Base-by-base conservation (phyloP, 2,797 vertebrate genomes). In the Peromyscus nudipes region DNA sequence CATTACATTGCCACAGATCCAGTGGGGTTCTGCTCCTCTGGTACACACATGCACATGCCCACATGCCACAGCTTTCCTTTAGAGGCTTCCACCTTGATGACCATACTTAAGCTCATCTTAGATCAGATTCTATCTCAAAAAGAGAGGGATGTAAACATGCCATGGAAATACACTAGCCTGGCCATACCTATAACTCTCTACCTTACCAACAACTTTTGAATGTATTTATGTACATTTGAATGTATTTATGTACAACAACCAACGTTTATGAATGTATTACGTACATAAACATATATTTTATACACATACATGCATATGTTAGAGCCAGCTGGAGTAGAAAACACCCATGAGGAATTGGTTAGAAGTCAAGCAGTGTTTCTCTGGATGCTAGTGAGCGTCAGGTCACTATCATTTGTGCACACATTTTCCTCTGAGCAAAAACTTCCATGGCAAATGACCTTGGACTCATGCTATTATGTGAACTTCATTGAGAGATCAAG, bases 401-500 rank as follows among this genome's bases (percentile, higher is more conserved):
- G 60, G 52, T 29, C 64, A 43, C 27, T 40, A 17, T 89, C 23
- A 23, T 89, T 89, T 10, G 3, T 0, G 2, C 31, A 60, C 5
- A 82, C 37, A 13, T 64, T 37, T 55, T 65, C 90, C 52, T 85
- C 43, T 76, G 83, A 96, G 67, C 37, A 73, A 83, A 77, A 87
- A 46, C 40, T 71, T 4, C 67, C 62, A n/a, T 43, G 37, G 43
- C 13, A 29, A 82, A 91, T 34, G 34, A 29, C 37, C 23, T 62
- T 90, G 52, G 46, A 73, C 31, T 82, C 65, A 60, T 5, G 65
- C n/a, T 93, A 87, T 87, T 46, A 84, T 52, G 77, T 92, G 89
- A 62, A 91, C 57, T 92, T 90, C 69, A 60, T 7, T 60, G 90
- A 96, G 80, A 81, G 84, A 40, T 40, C 83, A 88, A 55, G 40